These are phyloP conservation scores for Amyelois transitella DNA, from an alignment of 1,140 invertebrate species.

Conservation along the genomic window DNA sequence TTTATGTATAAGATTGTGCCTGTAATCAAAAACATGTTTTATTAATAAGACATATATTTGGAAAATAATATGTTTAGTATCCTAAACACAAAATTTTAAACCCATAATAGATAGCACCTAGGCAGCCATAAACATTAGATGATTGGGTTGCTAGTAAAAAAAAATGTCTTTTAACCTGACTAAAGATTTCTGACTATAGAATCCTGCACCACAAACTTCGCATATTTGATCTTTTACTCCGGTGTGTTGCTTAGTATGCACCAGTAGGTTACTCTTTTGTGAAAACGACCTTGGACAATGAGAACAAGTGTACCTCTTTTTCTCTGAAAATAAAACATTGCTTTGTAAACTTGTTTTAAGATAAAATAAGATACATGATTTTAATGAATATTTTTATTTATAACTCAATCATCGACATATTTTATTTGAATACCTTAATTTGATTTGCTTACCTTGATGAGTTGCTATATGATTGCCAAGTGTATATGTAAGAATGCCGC, in stretches of 20 bases:
- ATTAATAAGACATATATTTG: neutral
- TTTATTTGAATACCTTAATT: neutral
- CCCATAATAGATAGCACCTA: too few relatives aligned
- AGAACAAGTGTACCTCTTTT: conserved; percentile 79
- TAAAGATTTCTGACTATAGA: conserved; percentile 66
- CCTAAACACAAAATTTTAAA: too few relatives aligned
- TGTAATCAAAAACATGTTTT: conserved; percentile 26
- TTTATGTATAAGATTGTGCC: conserved; percentile 84
- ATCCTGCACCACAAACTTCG: conserved; percentile 81
- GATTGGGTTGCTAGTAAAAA: neutral
- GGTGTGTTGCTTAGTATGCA: conserved; percentile 82
- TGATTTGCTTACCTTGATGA: conserved; percentile 55
- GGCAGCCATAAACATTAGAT: too few relatives aligned
- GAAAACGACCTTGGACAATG: conserved; percentile 78
- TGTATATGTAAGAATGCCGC: conserved; percentile 64
- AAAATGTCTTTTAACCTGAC: conserved; percentile 38
- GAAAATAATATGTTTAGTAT: too few relatives aligned
- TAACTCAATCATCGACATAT: too few relatives aligned
- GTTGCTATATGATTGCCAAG: conserved; percentile 64
- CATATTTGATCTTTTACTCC: conserved; percentile 83
- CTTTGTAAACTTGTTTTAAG: conserved; percentile 7
- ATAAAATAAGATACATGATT: neutral
- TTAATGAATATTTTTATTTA: too few relatives aligned
- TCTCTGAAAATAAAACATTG: conserved; percentile 42
- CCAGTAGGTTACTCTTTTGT: conserved; percentile 64